Evolutionary conservation across 2,797 vertebrate genomes (phyloP).

Genomic region (Sebastes hubbsi): DNA sequence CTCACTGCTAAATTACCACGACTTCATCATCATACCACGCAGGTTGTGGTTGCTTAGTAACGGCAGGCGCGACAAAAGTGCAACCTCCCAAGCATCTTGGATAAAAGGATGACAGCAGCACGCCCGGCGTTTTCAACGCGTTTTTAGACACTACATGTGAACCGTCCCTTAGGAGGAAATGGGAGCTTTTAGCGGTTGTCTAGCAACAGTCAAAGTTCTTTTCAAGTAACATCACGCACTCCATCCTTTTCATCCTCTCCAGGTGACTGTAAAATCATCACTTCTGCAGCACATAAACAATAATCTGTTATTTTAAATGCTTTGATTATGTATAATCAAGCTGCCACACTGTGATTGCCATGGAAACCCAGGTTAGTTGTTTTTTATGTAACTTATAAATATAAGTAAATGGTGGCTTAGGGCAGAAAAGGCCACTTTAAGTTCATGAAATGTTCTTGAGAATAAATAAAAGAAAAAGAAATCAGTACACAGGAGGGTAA

Average conservation of each 20-base stretch:
- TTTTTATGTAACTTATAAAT: background rate
- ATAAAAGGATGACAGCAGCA: too few species aligned
- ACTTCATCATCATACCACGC: too few species aligned
- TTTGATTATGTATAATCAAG: slow-evolving; percentile 22
- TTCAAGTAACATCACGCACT: background rate
- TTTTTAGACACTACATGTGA: too few species aligned
- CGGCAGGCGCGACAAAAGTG: too few species aligned
- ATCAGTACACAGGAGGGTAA: background rate
- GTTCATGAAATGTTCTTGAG: slow-evolving; percentile 18
- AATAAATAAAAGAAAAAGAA: background rate
- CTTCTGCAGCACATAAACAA: slow-evolving; percentile 5
- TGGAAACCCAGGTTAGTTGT: slow-evolving; percentile 26
- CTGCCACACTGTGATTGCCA: slow-evolving; percentile 2
- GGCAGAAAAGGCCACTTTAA: slow-evolving; percentile 4
- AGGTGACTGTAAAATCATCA: background rate
- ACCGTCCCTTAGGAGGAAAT: background rate
- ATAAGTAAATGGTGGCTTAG: background rate
- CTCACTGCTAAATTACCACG: too few species aligned
- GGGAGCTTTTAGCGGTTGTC: background rate
- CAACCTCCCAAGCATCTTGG: too few species aligned
- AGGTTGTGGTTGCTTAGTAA: too few species aligned
- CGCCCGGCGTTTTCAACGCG: too few species aligned
- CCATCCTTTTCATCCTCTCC: background rate
- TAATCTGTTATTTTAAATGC: slow-evolving; percentile 17
- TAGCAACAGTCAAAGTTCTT: background rate